Evolutionary conservation across 2,888 invertebrate species (phyloP), one percentile per base, ranked within the genome.

Genomic region (Neocrepidodera transversa): DNA sequence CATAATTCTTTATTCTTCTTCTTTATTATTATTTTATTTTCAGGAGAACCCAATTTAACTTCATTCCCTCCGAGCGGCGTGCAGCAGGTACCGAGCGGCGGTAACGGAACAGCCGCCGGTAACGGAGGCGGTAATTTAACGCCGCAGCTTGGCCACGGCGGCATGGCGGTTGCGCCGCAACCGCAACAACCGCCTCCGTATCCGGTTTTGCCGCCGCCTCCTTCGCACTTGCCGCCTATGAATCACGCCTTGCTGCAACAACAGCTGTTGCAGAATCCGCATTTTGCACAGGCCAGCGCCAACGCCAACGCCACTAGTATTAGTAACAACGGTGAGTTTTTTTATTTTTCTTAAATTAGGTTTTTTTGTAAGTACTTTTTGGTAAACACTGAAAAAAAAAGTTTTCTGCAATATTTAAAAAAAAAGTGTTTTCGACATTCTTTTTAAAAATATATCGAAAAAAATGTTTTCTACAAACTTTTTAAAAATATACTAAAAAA

Each of bases 261-360:
- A 62, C 86, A 85, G 67, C 84, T 86, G 67, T 84, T 85, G 70
- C 85, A 85, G 73, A 79, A 79, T 67, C 77, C 78, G 18, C 82
- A 83, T 63, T 80, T 80, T 65, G 75, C 76, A 52, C 78, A 77
- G 62, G 77, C 75, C 68, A 65, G 62, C 48, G 71, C 71, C 65
- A 84, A 85, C 76, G 84, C 83, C 45, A 84, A 83, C 40, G 35
- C 14, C 10, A 26, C 85, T 85, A 72, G 59, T 72, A 40, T 85
- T 85, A 71, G 59, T 72, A 43, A 63, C 57, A 67, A 63, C 67
- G 82, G 86, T 86, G 71, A 81, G 85, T 83, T 4, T 40, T 17
- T 18, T 26, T 30, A 14, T 45, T 47, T 26, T 36, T n/a, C n/a
- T 6, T 6, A 11, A 5, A n/a, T n/a, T n/a, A n/a, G n/a, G n/a